These are phyloP conservation scores for Drosophila pectinifera DNA, from an alignment of 1,140 invertebrate species.

Conservation along the genomic window DNA sequence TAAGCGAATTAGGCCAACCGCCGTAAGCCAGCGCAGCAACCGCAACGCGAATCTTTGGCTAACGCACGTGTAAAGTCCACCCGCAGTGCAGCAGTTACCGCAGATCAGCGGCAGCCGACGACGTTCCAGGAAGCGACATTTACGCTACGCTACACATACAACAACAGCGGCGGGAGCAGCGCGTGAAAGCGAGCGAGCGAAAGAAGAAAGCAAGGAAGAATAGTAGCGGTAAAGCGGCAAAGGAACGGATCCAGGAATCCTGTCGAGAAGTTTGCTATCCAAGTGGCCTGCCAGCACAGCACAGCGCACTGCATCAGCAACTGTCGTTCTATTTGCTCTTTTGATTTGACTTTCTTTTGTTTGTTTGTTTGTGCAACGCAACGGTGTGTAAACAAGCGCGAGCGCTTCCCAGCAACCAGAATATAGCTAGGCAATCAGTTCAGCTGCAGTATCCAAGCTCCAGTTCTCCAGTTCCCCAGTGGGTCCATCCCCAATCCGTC, in stretches of 20 bases:
- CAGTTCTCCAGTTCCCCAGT: slow-evolving; percentile 21
- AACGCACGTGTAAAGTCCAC: slow-evolving; percentile 29
- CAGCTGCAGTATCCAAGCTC: slow-evolving; percentile 1
- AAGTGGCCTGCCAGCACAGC: slow-evolving; percentile 13
- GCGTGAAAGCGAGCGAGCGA: slow-evolving; percentile 57
- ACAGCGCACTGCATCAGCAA: neutral
- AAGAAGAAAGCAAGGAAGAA: slow-evolving; percentile 13
- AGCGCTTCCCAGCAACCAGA: neutral
- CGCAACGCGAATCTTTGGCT: slow-evolving; percentile 25
- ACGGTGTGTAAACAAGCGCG: slow-evolving; percentile 62
- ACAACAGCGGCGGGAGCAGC: slow-evolving; percentile 18
- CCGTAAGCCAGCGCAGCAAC: slow-evolving; percentile 26
- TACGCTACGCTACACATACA: slow-evolving; percentile 24
- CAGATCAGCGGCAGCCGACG: slow-evolving; percentile 30
- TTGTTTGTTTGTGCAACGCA: slow-evolving; percentile 37
- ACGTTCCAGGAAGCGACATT: slow-evolving; percentile 47
- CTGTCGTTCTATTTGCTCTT: slow-evolving; percentile 9
- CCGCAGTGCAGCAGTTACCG: slow-evolving; percentile 4
- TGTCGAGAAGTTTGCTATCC: slow-evolving; percentile 46
- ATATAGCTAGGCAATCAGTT: neutral
- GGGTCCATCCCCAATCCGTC: slow-evolving; percentile 24
- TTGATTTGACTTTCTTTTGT: slow-evolving; percentile 21
- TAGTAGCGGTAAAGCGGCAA: slow-evolving; percentile 11
- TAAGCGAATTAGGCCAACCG: slow-evolving; percentile 41
- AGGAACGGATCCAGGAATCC: slow-evolving; percentile 19